These are phyloP conservation scores for Xenotilapia caudafasciata DNA, from an alignment of 2,113 vertebrate species.

Conservation along the genomic window DNA sequence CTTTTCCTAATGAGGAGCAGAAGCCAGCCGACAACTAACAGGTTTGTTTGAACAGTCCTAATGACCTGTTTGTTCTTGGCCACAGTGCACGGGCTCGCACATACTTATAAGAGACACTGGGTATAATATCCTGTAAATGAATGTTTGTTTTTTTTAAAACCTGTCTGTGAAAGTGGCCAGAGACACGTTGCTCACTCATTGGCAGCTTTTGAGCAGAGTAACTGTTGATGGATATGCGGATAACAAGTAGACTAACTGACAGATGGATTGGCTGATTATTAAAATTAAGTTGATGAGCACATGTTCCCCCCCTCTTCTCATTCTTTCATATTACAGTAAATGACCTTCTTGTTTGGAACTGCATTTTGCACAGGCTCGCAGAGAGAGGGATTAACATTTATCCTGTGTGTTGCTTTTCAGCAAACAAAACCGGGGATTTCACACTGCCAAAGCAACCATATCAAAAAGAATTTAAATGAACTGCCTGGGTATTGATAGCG, in stretches of 20 bases:
- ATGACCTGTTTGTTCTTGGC: constrained; percentile 66
- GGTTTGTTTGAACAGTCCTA: constrained; percentile 64
- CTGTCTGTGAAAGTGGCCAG: constrained; percentile 46
- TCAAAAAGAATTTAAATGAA: neutral
- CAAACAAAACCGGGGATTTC: constrained; percentile 3
- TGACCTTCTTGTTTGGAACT: neutral
- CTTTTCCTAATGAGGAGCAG: constrained; percentile 45
- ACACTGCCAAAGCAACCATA: neutral
- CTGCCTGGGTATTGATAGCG: neutral
- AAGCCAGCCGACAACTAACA: constrained; percentile 32
- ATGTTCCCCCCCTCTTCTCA: constrained; percentile 12
- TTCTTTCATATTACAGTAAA: neutral
- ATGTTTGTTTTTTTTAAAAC: constrained; percentile 45
- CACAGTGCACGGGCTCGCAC: constrained; percentile 20
- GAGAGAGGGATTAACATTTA: neutral
- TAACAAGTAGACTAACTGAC: constrained; percentile 43
- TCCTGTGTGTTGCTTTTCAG: constrained; percentile 10
- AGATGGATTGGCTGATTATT: constrained; percentile 37
- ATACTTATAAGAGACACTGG: constrained; percentile 32
- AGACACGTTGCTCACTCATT: constrained; percentile 41
- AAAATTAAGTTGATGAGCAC: constrained; percentile 39
- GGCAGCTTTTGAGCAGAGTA: constrained; percentile 20
- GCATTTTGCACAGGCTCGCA: neutral
- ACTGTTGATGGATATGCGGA: constrained; percentile 32
- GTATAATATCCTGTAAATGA: constrained; percentile 35